Conservation (phyloP, 2,888 invertebrate species). For the Ophion slaviceki region DNA sequence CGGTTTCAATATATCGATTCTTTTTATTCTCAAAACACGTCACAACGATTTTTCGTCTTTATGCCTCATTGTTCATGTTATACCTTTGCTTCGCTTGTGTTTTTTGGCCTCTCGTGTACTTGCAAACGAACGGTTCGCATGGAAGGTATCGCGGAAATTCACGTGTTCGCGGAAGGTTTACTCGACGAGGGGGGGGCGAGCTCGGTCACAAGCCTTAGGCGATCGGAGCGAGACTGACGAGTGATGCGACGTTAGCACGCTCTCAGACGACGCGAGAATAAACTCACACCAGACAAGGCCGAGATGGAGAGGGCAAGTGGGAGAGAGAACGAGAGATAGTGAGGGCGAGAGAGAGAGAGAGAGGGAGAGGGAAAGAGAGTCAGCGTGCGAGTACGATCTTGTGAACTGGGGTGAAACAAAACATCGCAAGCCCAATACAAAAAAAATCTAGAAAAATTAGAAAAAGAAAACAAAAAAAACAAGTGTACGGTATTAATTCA, state of each 20-base stretch:
- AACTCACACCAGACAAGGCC: background rate
- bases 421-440: too few relatives aligned
- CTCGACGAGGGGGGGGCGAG: constrained; percentile 2
- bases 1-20: background rate
- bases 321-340: background rate
- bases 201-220: constrained; percentile 55
- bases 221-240: constrained; percentile 57
- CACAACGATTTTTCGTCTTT: too few relatives aligned
- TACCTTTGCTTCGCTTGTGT: background rate
- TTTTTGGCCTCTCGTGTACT: too few relatives aligned
- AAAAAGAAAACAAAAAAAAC: too few relatives aligned
- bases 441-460: too few relatives aligned
- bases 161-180: constrained; percentile 55
- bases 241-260: background rate
- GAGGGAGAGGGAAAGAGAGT: constrained; percentile 5
- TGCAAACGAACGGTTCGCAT: background rate
- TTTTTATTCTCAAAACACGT: background rate
- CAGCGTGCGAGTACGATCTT: background rate
- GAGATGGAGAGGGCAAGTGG: background rate
- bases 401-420: too few relatives aligned
- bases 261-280: background rate
- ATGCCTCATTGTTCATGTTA: background rate
- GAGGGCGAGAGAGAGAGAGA: background rate
- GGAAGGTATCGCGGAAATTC: constrained; percentile 33
- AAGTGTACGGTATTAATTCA: too few relatives aligned